These are phyloP conservation scores for Zaprionus inermis DNA, from an alignment of 1,140 invertebrate species.

Conservation along the genomic window DNA sequence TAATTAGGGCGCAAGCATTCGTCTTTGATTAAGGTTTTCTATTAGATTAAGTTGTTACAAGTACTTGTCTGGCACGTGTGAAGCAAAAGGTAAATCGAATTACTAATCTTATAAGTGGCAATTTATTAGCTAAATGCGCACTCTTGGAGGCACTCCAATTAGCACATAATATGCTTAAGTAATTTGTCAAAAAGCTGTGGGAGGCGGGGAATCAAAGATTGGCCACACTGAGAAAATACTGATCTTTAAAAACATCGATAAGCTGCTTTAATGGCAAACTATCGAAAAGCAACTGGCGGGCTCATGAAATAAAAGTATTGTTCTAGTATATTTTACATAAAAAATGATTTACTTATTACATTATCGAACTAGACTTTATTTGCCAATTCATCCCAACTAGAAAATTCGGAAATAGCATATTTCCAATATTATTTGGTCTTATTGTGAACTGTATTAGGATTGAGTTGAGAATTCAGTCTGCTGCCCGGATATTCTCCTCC, in stretches of 20 bases:
- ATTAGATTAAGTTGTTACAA: neutral
- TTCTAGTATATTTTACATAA: neutral
- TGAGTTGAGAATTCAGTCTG: slow-evolving; percentile 4
- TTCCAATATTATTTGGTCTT: neutral
- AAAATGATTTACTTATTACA: neutral
- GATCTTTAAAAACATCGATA: neutral
- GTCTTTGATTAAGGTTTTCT: neutral
- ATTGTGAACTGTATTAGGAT: neutral
- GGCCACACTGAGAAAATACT: too few relatives aligned
- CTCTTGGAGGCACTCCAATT: slow-evolving; percentile 8
- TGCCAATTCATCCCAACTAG: neutral
- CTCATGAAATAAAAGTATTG: too few relatives aligned
- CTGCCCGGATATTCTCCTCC: slow-evolving; percentile 22
- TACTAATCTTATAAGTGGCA: neutral
- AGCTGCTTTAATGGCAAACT: neutral
- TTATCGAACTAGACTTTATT: neutral
- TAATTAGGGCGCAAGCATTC: slow-evolving; percentile 1
- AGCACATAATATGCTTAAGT: neutral
- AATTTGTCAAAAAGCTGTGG: neutral
- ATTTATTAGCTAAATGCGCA: slow-evolving; percentile 28
- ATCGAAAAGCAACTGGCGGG: too few relatives aligned
- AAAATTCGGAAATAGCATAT: neutral
- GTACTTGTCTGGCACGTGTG: neutral
- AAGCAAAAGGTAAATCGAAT: slow-evolving; percentile 2
- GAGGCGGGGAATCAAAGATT: neutral